Conservation (phyloP, 2,113 vertebrate genomes). For the Lonchura striata region DNA sequence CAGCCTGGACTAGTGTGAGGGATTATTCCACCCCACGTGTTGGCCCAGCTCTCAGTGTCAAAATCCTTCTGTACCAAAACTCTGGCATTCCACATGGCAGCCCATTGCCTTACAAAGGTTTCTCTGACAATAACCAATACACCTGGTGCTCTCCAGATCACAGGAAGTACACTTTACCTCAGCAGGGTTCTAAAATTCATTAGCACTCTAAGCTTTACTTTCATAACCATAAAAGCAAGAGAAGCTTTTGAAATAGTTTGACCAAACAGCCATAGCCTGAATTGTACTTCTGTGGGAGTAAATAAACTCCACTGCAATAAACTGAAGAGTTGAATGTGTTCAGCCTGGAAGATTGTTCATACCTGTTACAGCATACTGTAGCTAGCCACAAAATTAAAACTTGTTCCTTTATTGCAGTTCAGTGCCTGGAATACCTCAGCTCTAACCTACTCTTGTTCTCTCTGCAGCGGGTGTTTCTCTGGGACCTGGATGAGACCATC, state of each 20-base stretch:
- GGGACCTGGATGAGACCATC: conserved; percentile 99
- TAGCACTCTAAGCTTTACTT: not conserved
- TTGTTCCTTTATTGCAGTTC: not conserved
- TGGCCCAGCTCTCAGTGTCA: not conserved
- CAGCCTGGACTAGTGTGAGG: not conserved
- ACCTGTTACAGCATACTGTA: not conserved
- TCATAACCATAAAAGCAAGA: not conserved
- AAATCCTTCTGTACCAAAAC: not conserved
- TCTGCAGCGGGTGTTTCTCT: conserved; percentile 89
- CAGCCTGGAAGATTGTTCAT: not conserved
- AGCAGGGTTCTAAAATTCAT: not conserved
- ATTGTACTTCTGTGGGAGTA: not conserved
- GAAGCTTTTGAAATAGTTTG: not conserved
- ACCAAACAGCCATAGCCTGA: not conserved
- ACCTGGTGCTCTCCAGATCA: not conserved
- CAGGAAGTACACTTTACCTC: not conserved
- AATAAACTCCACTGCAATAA: not conserved
- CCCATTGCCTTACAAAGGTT: not conserved
- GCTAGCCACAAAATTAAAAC: not conserved
- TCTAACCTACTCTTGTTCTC: conserved; percentile 44
- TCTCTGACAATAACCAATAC: not conserved
- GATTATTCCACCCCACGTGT: not conserved
- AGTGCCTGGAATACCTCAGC: not conserved
- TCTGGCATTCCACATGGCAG: not conserved
- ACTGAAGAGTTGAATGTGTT: not conserved